Evolutionary conservation across 2,888 invertebrate species (phyloP), one percentile per base, ranked within the genome.

Genomic region (Lamellibrachia satsuma): DNA sequence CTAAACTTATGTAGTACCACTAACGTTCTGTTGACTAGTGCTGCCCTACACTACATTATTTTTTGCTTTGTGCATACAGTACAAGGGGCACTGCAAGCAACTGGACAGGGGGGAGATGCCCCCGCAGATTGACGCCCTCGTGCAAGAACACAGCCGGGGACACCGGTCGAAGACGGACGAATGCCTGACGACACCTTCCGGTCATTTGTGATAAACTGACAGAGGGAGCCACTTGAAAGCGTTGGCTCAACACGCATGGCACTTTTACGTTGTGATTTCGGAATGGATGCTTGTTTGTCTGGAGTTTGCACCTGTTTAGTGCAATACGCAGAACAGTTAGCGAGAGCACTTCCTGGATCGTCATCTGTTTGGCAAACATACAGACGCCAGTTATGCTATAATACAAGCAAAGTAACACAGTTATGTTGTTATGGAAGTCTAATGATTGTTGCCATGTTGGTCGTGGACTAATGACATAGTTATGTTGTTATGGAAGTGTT

Each of bases 91-190:
- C 90, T 93, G 93, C 52, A 91, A 52, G 15, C 90, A 93, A 39
- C 51, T 93, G 52, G 93, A 93, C 90, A 90, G 92, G 15, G 93
- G 93, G 27, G 90, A 92, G 39, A 92, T 93, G 51, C 92, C 93
- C 39, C 92, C 92, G 11, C 93, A 93, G 6, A 91, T 92, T 51
- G 90, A 92, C 22, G 15, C 60, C 8, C 92, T 92, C 27, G 91
- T 92, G 92, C 90, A 90, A 39, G 27, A 92, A 15, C 52, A 75
- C 75, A 75, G 75, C 90, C 90, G 52, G 52, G 27, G 91, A 15
- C 52, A 75, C 75, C 15, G 75, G n/a, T 75, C 22, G n/a, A 75
- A 75, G 75, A 6, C 75, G 0, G 22, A 22, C 22, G 22, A 75
- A 11, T n/a, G 22, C 3, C n/a, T n/a, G n/a, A n/a, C 75, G 22